Conservation (phyloP, 1,140 invertebrate genomes). For the Listronotus oregonensis region DNA sequence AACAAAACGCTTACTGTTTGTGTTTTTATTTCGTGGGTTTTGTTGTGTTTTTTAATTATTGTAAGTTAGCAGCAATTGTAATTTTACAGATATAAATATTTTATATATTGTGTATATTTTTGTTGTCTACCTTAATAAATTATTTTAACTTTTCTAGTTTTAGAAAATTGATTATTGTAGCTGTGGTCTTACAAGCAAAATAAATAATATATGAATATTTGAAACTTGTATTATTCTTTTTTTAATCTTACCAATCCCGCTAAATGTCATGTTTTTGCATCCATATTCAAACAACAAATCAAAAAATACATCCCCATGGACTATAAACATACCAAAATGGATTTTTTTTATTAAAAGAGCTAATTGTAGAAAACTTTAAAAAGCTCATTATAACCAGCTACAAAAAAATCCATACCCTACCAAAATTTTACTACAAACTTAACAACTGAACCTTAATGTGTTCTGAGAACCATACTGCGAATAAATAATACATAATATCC, state of each 20-base stretch:
- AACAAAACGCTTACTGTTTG: conserved; percentile 40
- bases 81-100: conserved; percentile 44
- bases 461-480: too few relatives aligned
- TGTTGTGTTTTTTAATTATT: conserved; percentile 43
- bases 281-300: too few relatives aligned
- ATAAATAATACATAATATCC: too few relatives aligned
- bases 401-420: too few relatives aligned
- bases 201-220: conserved; percentile 47
- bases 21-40: conserved; percentile 41
- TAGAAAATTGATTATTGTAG: conserved; percentile 47
- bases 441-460: too few relatives aligned
- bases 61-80: conserved; percentile 45
- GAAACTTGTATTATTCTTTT: conserved; percentile 21
- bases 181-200: conserved; percentile 50
- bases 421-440: too few relatives aligned
- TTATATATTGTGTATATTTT: conserved; percentile 49
- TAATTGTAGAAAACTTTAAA: too few relatives aligned
- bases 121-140: conserved; percentile 50
- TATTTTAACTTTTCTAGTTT: conserved; percentile 48
- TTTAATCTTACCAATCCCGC: background rate
- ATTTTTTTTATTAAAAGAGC: too few relatives aligned
- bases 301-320: too few relatives aligned
- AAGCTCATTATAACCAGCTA: too few relatives aligned
- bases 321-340: too few relatives aligned
- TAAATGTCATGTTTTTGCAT: too few relatives aligned